Percentiles rank a stretch among this genome's conserved stretches.
Conservation (phyloP, 2,113 vertebrate species). For the Sebastes schlegelii region DNA sequence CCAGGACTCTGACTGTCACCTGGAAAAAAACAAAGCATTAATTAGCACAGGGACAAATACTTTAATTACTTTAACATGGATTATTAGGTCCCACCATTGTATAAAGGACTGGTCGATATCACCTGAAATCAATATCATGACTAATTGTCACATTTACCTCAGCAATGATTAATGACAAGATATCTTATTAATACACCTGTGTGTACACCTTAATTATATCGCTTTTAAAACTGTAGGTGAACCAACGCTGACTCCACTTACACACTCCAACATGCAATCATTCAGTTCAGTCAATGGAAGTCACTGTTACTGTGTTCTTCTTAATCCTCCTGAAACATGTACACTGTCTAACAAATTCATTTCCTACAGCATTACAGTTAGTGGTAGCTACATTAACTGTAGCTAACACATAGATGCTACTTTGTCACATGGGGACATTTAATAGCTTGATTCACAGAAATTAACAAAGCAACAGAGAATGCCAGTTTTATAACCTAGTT, state of each 20-base stretch:
- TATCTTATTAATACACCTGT: neutral
- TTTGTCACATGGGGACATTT: neutral
- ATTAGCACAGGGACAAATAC: neutral
- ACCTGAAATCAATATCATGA: neutral
- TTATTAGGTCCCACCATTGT: neutral
- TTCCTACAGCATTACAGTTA: neutral
- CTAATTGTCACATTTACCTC: neutral
- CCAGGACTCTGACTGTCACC: neutral
- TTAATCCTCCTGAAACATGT: neutral
- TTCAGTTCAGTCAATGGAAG: neutral
- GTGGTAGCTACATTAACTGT: neutral
- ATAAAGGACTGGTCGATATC: neutral
- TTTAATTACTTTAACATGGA: neutral
- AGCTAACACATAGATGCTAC: neutral
- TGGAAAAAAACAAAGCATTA: neutral
- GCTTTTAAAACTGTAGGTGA: slow-evolving; percentile 2
- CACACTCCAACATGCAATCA: neutral
- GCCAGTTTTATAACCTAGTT: neutral
- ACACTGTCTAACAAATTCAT: neutral
- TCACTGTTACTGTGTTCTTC: neutral
- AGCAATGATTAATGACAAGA: neutral
- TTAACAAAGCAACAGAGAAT: neutral
- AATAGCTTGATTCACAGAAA: neutral
- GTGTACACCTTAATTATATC: neutral
- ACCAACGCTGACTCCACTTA: neutral